phyloP scores from a whole-genome alignment of 2,888 invertebrate species.

The Hyposoter didymator region DNA sequence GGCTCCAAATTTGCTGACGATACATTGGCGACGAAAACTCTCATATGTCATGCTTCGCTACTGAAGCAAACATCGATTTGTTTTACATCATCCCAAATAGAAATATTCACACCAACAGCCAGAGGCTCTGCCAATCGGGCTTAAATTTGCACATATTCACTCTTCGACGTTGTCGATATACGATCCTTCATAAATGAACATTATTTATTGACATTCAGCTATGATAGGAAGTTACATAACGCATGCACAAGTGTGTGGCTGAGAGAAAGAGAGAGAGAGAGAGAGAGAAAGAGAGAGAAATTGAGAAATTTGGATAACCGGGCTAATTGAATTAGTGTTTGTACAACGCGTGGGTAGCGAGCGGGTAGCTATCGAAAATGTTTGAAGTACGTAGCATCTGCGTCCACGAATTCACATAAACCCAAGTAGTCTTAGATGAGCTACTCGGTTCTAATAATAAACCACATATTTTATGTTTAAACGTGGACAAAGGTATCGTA shows the following conservation, averaged over 20 bases:
- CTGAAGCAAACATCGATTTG: background rate
- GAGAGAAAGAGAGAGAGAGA: too few species aligned
- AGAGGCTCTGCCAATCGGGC: background rate
- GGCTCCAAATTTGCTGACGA: background rate
- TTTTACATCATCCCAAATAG: background rate
- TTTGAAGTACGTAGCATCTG: conserved; percentile 16
- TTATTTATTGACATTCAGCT: background rate
- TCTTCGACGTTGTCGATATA: background rate
- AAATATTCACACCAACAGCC: background rate
- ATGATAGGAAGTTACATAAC: background rate
- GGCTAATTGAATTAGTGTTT: background rate
- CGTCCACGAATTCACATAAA: background rate
- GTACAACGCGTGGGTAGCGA: background rate
- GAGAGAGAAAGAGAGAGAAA: background rate
- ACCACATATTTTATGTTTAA: conserved; percentile 18
- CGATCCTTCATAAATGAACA: background rate
- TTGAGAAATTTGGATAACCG: background rate
- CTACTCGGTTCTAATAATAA: conserved; percentile 33
- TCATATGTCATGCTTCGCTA: background rate
- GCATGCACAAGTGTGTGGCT: too few species aligned
- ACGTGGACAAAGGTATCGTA: conserved; percentile 13
- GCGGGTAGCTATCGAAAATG: background rate
- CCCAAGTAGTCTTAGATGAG: conserved; percentile 13
- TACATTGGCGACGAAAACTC: background rate
- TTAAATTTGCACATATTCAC: background rate